phyloP scores from a whole-genome alignment of 2,797 vertebrate species.

The Dendrocincla fuliginosa region DNA sequence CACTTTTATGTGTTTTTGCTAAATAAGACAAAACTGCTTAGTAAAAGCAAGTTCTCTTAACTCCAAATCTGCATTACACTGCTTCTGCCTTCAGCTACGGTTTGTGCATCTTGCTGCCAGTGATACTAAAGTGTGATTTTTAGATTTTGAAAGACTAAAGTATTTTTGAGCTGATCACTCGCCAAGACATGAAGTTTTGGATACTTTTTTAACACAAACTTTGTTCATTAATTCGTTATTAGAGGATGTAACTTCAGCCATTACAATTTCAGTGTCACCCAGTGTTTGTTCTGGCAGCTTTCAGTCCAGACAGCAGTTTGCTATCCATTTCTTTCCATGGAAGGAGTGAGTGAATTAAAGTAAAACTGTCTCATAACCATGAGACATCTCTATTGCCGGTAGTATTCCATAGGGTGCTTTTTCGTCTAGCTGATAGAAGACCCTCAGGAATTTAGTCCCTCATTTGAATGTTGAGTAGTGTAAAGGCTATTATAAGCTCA shows the following conservation, averaged over 20 bases:
- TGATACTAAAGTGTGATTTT: background rate
- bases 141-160: background rate
- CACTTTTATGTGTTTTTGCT: background rate
- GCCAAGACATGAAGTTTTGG: background rate
- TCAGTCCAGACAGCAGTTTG: background rate
- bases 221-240: background rate
- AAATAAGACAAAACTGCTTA: background rate
- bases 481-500: background rate
- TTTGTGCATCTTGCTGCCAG: background rate
- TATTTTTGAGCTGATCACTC: background rate
- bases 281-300: background rate
- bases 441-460: background rate
- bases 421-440: background rate
- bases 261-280: background rate
- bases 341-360: background rate
- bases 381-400: background rate
- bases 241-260: background rate
- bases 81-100: background rate
- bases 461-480: background rate
- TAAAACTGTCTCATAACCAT: background rate
- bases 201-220: background rate
- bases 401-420: background rate
- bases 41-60: background rate
- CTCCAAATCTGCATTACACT: background rate
- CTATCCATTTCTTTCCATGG: background rate